Base-by-base conservation (phyloP, 2,888 invertebrate species). In the Chymomyza caudatula region DNA sequence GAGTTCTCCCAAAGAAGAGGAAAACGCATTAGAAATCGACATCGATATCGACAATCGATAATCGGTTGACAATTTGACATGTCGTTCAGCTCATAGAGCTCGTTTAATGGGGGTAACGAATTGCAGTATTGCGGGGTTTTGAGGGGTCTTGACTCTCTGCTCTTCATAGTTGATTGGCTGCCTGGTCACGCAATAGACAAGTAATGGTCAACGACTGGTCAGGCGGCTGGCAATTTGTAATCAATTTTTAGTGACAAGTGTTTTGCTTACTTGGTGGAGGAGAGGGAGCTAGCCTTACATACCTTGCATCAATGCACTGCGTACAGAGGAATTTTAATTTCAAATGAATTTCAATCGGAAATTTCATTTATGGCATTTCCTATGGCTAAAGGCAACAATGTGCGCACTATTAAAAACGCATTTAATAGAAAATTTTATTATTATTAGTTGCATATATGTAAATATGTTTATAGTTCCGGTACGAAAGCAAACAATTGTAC, bases 321-420 rank as follows among this genome's bases (percentile, higher is more conserved):
- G 20, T 22, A 20, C 1, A 51, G 13, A 13, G 23, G 17, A 13
- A 58, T 58, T 60, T 51, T 29, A 37, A 44, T 65, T 69, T 65
- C 66, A 63, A 74, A 70, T 70, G 57, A 69, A 69, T 64, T 64
- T 62, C 64, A 4, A 82, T 82, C 74, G 85, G 79, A 74, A 69
- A 62, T 68, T 53, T 43, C 72, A 70, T 71, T 70, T 64, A 42
- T 66, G 68, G 63, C 70, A 67, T 67, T 74, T 76, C 67, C 79
- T 76, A 47, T 60, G 13, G 60, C 60, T 63, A 37, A 44, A 37
- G 3, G 11, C 29, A 37, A 58, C 63, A 15, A 15, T 52, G 59
- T 6, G 20, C 13, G 8, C 51, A 53, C 70, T 66, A 82, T 85
- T 79, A 82, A 76, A 78, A 82, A 65, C 69, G 53, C 74, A 82